phyloP scores from a whole-genome alignment of 2,113 vertebrate species.

The Progne subis region DNA sequence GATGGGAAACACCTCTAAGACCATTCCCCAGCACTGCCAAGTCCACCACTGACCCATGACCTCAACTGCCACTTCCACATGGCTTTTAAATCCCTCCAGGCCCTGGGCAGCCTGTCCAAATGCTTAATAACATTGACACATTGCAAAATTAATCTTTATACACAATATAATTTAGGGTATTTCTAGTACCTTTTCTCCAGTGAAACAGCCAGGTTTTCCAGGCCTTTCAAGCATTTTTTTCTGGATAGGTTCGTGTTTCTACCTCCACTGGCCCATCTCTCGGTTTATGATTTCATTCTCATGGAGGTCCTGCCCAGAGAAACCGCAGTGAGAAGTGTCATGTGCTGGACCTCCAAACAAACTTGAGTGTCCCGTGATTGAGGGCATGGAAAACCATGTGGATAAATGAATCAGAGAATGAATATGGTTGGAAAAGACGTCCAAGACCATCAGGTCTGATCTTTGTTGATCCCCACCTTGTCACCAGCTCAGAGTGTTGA shows the following conservation, averaged over 20 bases:
- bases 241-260: neutral
- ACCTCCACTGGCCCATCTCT: neutral
- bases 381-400: neutral
- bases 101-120: neutral
- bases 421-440: neutral
- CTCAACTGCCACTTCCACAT: neutral
- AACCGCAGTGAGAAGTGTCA: neutral
- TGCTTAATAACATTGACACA: rapidly evolving
- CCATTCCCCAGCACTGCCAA: neutral
- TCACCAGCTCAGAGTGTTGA: neutral
- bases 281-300: neutral
- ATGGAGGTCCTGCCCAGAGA: neutral
- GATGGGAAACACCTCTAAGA: neutral
- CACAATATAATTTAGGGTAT: neutral
- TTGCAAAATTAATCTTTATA: neutral
- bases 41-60: neutral
- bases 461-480: no score
- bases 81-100: neutral
- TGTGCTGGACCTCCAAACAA: neutral
- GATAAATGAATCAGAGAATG: neutral
- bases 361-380: rapidly evolving
- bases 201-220: neutral
- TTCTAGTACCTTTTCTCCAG: neutral
- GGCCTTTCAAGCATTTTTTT: neutral
- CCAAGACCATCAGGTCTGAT: neutral